A percentile compares a stretch with the other conserved stretches of the same genome.
Conservation (phyloP, 2,113 vertebrate genomes). For the Centropus unirufus region DNA sequence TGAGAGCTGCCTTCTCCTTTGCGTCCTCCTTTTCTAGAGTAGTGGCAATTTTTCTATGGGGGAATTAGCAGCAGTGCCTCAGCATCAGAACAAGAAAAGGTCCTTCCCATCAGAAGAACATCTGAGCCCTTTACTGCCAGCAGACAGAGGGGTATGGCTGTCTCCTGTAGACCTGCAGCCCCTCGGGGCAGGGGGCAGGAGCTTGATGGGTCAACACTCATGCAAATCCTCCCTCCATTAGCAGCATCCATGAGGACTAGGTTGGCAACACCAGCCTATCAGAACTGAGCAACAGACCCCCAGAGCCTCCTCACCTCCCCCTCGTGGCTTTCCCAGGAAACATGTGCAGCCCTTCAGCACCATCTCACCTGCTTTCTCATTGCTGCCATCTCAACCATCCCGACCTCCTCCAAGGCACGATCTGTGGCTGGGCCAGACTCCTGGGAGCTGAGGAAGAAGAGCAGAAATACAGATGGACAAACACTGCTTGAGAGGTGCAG, state of each 20-base stretch:
- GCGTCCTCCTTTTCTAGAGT: background rate
- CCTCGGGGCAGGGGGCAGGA: accelerated
- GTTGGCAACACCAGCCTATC: background rate
- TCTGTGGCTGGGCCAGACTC: background rate
- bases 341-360: background rate
- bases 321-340: background rate
- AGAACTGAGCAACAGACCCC: background rate
- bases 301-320: background rate
- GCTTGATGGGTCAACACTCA: background rate
- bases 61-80: background rate
- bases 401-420: background rate
- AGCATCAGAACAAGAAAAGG: background rate
- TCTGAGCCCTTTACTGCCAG: background rate
- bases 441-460: slow-evolving; percentile 12
- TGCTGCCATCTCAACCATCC: slow-evolving; percentile 31
- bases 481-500: accelerated
- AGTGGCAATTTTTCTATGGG: background rate
- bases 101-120: background rate
- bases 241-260: background rate
- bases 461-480: background rate
- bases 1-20: background rate
- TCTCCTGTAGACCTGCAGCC: background rate
- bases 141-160: background rate
- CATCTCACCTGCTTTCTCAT: slow-evolving; percentile 67
- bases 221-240: background rate